Conservation (phyloP, 2,888 invertebrate genomes). For the Pachydiplax longipennis region DNA sequence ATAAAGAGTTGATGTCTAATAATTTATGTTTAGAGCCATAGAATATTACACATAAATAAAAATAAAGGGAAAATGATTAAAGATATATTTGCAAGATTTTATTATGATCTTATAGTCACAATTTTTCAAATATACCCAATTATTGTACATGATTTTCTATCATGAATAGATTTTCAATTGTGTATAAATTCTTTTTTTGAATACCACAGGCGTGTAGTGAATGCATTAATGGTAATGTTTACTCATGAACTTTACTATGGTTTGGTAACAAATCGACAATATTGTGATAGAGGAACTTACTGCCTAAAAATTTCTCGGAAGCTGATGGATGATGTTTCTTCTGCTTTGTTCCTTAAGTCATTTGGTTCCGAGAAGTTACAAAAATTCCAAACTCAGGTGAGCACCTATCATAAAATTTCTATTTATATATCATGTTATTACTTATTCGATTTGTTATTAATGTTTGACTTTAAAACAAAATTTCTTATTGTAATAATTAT, state of each 20-base stretch:
- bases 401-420: neutral
- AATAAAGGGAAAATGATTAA: too few species aligned
- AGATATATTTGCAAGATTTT: too few species aligned
- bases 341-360: conserved; percentile 2
- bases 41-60: too few species aligned
- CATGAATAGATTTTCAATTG: neutral
- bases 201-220: neutral
- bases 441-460: too few species aligned
- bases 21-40: too few species aligned
- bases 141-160: neutral
- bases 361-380: neutral
- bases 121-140: too few species aligned
- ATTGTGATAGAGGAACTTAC: conserved; percentile 4
- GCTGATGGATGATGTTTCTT: conserved; percentile 33
- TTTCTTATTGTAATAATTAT: too few species aligned
- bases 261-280: neutral
- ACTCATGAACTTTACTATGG: conserved; percentile 31
- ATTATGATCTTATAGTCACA: too few species aligned
- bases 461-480: too few species aligned
- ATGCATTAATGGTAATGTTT: conserved; percentile 36
- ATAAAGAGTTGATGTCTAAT: too few species aligned
- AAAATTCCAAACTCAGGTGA: neutral
- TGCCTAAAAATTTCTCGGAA: neutral
- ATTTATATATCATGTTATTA: too few species aligned
- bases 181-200: neutral